Conservation (phyloP, 2,113 vertebrate species). For the Numenius arquata region DNA sequence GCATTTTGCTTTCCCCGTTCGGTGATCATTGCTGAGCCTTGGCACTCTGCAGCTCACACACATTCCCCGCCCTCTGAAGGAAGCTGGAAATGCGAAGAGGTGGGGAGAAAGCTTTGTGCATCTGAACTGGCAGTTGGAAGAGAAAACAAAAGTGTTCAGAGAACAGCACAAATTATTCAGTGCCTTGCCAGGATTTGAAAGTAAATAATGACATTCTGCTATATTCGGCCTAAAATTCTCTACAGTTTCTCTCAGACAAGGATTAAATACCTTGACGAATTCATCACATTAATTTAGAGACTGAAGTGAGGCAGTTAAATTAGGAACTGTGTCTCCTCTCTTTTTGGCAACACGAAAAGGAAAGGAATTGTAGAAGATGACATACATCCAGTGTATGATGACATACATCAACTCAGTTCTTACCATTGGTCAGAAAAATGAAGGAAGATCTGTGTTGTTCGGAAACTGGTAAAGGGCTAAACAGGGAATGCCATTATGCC, state of each 20-base stretch:
- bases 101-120: background rate
- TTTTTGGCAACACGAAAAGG: background rate
- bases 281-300: background rate
- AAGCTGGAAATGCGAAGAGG: background rate
- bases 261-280: background rate
- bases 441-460: background rate
- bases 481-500: background rate
- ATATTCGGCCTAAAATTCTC: background rate
- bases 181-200: background rate
- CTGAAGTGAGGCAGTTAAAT: background rate
- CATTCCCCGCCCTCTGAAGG: background rate
- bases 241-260: background rate
- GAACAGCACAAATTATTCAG: background rate
- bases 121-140: background rate
- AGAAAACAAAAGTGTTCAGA: background rate
- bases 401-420: background rate
- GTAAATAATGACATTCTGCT: background rate
- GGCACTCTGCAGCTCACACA: accelerated
- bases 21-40: background rate
- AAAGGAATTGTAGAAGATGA: background rate
- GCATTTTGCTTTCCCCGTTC: background rate
- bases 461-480: background rate
- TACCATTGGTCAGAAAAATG: background rate
- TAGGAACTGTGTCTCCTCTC: background rate
- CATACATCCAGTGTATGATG: background rate